Percentiles rank a stretch among this genome's conserved stretches.
These are phyloP conservation scores for Peribatodes rhomboidaria DNA, from an alignment of 2,888 invertebrate species.

Conservation along the genomic window DNA sequence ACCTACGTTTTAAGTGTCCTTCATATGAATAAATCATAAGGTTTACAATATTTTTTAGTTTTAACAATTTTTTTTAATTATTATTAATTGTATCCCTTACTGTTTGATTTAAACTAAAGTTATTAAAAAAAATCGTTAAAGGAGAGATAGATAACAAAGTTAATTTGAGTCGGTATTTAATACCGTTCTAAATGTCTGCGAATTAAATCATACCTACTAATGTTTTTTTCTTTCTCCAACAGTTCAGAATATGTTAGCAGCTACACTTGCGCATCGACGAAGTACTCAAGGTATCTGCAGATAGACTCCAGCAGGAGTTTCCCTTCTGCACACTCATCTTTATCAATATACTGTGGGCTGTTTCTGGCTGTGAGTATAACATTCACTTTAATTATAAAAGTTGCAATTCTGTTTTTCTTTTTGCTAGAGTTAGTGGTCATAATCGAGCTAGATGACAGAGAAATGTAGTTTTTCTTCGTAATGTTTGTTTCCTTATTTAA, in stretches of 20 bases:
- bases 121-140: too few species aligned
- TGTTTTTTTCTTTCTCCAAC: constrained; percentile 35
- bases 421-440: too few species aligned
- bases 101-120: too few species aligned
- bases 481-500: too few species aligned
- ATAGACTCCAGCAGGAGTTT: constrained; percentile 89
- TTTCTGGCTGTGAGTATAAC: constrained; percentile 87
- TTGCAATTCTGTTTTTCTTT: not conserved
- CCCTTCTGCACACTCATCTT: constrained; percentile 92
- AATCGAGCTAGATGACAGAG: too few species aligned
- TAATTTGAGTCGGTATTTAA: too few species aligned
- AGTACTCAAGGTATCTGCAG: constrained; percentile 84
- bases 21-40: not conserved
- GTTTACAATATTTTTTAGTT: not conserved
- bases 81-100: too few species aligned
- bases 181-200: too few species aligned
- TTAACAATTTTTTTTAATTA: not conserved
- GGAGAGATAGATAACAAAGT: too few species aligned
- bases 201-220: too few species aligned
- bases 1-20: not conserved
- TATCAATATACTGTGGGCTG: constrained; percentile 89
- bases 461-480: too few species aligned
- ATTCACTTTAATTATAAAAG: not conserved
- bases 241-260: constrained; percentile 86
- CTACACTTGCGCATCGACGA: constrained; percentile 89